Conservation (phyloP, 2,888 invertebrate genomes). For the Tryphoninae sp. region DNA sequence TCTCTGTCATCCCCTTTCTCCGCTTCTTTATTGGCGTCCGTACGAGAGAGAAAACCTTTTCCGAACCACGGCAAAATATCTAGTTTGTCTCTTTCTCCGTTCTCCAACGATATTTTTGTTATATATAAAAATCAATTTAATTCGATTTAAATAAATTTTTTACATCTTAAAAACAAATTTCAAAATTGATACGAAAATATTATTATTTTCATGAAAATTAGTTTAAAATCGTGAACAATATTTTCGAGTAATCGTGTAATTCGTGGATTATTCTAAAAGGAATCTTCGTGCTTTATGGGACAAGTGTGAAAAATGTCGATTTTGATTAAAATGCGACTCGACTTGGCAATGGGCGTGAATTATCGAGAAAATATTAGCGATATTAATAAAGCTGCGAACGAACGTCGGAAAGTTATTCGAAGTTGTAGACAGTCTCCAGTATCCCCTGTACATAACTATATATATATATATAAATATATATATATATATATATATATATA, state of each 20-base stretch:
- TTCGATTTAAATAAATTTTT: too few species aligned
- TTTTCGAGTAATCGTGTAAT: too few species aligned
- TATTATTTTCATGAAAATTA: too few species aligned
- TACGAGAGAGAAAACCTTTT: slow-evolving; percentile 14
- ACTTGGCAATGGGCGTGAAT: slow-evolving; percentile 52
- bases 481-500: neutral
- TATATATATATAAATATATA: neutral
- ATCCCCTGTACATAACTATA: neutral
- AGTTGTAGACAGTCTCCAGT: slow-evolving; percentile 15
- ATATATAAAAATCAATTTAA: neutral
- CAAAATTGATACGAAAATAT: too few species aligned
- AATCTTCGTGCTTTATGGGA: slow-evolving; percentile 28
- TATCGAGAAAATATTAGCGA: slow-evolving; percentile 57
- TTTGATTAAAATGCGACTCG: neutral
- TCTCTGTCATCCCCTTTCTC: slow-evolving; percentile 70
- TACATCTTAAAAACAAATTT: too few species aligned
- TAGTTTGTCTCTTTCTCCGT: slow-evolving; percentile 13
- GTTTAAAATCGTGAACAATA: too few species aligned
- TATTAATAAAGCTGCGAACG: slow-evolving; percentile 39
- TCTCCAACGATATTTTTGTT: slow-evolving; percentile 5
- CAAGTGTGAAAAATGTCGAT: slow-evolving; percentile 37
- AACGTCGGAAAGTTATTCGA: slow-evolving; percentile 51
- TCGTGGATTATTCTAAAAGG: too few species aligned
- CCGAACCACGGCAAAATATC: slow-evolving; percentile 28
- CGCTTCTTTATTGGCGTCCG: slow-evolving; percentile 73